Evolutionary conservation across 2,113 vertebrate genomes (phyloP), one percentile per base, ranked within the genome.

Genomic region (Andinoacara biseriatus): DNA sequence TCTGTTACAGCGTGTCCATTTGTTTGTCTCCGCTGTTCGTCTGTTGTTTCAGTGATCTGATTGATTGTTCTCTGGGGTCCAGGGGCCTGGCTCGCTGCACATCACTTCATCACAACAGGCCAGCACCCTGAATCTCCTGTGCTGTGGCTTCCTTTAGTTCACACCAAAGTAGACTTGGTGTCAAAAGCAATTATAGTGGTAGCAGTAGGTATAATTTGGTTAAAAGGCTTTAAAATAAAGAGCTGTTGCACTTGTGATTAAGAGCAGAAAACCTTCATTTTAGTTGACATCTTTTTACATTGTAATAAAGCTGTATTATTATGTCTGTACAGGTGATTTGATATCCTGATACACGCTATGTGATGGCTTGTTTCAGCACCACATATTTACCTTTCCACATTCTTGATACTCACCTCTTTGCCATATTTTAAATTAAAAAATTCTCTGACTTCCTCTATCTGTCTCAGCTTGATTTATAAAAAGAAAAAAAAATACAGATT

Each of bases 1-100:
- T 84, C 59, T 81, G 72, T 85, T 74, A 2, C 74, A 77, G 26
- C 67, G 10, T 35, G 80, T 84, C 78, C 74, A 74, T 90, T 87
- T 92, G 86, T 91, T 91, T 89, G 86, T 80, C 83, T 85, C 17
- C 72, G 58, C 38, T 11, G 22, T 58, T 89, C 83, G 76, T 87
- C 82, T 93, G 94, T 92, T 92, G 82, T 91, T 91, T 90, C 83
- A 90, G 77, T 85, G 82, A 83, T 11, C 67, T 90, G 90, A 92
- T 61, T 86, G 86, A 88, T 89, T 81, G 83, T 38, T 75, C 90
- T 74, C 90, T 80, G 52, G 92, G 91, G 90, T 69, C 59, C 5
- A 2, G 15, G 61, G 57, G 86, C 26, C 86, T 74, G 72, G 79
- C 72, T 80, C 3, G 5, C 74, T 79, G 35, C 83, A 80, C 76